Evolutionary conservation across 2,888 invertebrate genomes (phyloP).

Genomic region (Idaea straminata): DNA sequence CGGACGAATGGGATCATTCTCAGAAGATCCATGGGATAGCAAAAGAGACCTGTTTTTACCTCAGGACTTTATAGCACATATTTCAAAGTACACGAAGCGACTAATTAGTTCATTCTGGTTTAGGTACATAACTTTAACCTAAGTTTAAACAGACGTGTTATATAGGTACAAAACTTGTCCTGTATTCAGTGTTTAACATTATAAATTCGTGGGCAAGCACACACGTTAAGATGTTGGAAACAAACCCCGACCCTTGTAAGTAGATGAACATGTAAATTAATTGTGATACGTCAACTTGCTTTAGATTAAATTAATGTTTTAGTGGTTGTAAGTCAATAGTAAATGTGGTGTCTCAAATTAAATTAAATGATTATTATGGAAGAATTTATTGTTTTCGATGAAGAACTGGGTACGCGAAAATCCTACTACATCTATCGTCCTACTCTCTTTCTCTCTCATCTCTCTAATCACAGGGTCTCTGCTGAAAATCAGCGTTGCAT

Average conservation of each 20-base stretch:
- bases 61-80: too few relatives aligned
- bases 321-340: conserved; percentile 6
- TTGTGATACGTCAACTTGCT: conserved; percentile 16
- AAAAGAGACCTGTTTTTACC: too few relatives aligned
- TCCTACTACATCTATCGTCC: too few relatives aligned
- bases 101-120: background rate
- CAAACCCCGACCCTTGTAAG: conserved; percentile 14
- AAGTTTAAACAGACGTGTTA: background rate
- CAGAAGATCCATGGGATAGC: too few relatives aligned
- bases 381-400: background rate
- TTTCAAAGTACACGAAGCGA: background rate
- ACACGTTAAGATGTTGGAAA: background rate
- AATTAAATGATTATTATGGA: background rate
- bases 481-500: too few relatives aligned
- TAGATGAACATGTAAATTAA: conserved; percentile 24
- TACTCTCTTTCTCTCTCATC: too few relatives aligned
- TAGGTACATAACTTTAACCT: background rate
- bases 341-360: conserved; percentile 6
- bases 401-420: background rate
- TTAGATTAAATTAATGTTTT: conserved; percentile 14
- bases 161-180: background rate
- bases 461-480: too few relatives aligned
- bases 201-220: background rate
- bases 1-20: too few relatives aligned
- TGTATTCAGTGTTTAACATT: background rate